Conservation (phyloP, 2,113 vertebrate species). For the Myxocyprinus asiaticus region DNA sequence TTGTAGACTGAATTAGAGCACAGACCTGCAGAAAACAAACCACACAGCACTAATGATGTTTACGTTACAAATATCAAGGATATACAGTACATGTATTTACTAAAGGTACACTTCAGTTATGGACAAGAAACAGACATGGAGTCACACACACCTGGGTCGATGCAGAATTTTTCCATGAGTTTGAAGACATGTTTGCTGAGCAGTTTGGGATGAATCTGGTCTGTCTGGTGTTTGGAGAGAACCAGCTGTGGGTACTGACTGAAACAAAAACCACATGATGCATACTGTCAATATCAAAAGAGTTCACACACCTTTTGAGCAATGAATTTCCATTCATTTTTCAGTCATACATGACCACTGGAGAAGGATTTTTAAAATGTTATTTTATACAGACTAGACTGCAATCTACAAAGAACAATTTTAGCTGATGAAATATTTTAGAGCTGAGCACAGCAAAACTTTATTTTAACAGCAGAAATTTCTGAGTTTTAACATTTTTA, state of each 20-base stretch:
- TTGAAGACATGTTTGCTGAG: conserved; percentile 78
- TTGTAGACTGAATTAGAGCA: conserved; percentile 80
- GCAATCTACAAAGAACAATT: no score
- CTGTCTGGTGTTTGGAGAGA: conserved; percentile 62
- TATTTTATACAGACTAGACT: not conserved
- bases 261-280: conserved; percentile 46
- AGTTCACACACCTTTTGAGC: not conserved
- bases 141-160: conserved; percentile 73
- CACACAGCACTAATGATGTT: no score
- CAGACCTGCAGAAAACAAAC: conserved; percentile 55
- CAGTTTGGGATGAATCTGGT: conserved; percentile 75
- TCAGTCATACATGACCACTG: no score
- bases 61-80: no score
- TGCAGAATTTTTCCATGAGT: conserved; percentile 73
- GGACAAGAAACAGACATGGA: no score
- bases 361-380: no score
- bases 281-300: not conserved
- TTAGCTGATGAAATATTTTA: no score
- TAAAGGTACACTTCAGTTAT: no score
- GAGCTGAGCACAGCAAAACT: no score
- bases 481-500: no score
- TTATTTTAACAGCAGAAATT: no score
- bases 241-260: conserved; percentile 70
- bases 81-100: not conserved
- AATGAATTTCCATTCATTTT: not conserved